phyloP scores from a whole-genome alignment of 2,888 invertebrate genomes.

The Saturnia japonica region DNA sequence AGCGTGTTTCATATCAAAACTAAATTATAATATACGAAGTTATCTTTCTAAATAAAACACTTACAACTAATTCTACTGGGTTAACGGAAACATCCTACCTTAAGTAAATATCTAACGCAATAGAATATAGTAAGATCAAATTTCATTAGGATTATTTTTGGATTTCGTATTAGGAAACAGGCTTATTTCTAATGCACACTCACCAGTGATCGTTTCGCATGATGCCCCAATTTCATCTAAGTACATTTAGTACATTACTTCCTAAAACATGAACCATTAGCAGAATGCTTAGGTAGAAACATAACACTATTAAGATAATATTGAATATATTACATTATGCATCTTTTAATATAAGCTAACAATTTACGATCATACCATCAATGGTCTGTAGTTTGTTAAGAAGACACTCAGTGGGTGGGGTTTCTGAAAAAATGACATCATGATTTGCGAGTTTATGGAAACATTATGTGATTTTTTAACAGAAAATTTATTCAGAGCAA shows the following conservation, averaged over 20 bases:
- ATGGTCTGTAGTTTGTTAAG: constrained; percentile 26
- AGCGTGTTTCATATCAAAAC: background rate
- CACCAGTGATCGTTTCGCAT: constrained; percentile 37
- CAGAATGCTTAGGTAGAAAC: constrained; percentile 24
- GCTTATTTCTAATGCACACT: constrained; percentile 30
- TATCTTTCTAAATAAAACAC: background rate
- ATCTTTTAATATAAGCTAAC: background rate
- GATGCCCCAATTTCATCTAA: constrained; percentile 43
- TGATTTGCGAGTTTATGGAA: constrained; percentile 17
- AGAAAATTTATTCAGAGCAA: background rate
- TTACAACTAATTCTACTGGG: background rate
- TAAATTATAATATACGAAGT: background rate
- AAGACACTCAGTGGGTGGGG: constrained; percentile 27
- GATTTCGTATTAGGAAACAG: constrained; percentile 47
- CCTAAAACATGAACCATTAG: constrained; percentile 33
- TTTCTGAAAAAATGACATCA: constrained; percentile 40
- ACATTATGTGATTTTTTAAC: background rate
- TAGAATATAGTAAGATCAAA: constrained; percentile 36
- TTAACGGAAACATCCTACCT: background rate
- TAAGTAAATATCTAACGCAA: background rate
- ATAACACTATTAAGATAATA: background rate
- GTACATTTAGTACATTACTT: constrained; percentile 41
- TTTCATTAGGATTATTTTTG: constrained; percentile 50
- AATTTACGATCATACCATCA: constrained; percentile 29
- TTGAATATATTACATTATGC: background rate